These are phyloP conservation scores for Podabrus alpinus DNA, from an alignment of 2,888 invertebrate species.

Conservation along the genomic window DNA sequence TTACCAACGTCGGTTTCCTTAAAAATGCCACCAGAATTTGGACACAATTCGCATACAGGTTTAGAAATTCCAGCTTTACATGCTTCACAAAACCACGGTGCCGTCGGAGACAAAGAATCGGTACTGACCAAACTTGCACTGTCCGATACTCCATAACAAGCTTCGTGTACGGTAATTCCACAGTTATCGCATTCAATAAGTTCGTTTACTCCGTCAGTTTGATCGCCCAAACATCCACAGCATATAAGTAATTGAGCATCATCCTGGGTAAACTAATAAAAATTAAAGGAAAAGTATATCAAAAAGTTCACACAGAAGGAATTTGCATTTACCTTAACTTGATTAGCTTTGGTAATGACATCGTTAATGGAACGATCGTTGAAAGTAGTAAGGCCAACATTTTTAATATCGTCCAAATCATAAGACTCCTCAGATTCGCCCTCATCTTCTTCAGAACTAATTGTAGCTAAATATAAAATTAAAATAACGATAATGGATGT, in stretches of 20 bases:
- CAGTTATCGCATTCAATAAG: slow-evolving; percentile 97
- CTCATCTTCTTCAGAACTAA: slow-evolving; percentile 47
- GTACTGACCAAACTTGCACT: slow-evolving; percentile 90
- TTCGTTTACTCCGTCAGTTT: slow-evolving; percentile 92
- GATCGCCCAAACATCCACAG: slow-evolving; percentile 90
- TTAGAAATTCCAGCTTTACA: slow-evolving; percentile 89
- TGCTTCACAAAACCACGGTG: slow-evolving; percentile 99
- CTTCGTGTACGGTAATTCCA: slow-evolving; percentile 95
- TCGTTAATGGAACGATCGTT: slow-evolving; percentile 56
- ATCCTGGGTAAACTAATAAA: slow-evolving; percentile 13
- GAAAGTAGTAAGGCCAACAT: slow-evolving; percentile 46
- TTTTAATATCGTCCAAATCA: slow-evolving; percentile 50
- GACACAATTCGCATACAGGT: slow-evolving; percentile 94
- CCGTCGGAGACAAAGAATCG: slow-evolving; percentile 92
- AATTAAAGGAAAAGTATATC: neutral
- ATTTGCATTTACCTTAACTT: slow-evolving; percentile 45
- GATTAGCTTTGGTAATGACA: slow-evolving; percentile 59
- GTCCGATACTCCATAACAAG: slow-evolving; percentile 94
- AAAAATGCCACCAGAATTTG: slow-evolving; percentile 87
- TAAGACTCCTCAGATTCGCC: slow-evolving; percentile 54
- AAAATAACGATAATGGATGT: no score
- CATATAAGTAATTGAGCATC: slow-evolving; percentile 78
- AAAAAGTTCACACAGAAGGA: neutral
- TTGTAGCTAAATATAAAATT: slow-evolving; percentile 10
- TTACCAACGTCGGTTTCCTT: slow-evolving; percentile 97